Conservation (phyloP, 2,888 invertebrate species). For the Chirona hameri region DNA sequence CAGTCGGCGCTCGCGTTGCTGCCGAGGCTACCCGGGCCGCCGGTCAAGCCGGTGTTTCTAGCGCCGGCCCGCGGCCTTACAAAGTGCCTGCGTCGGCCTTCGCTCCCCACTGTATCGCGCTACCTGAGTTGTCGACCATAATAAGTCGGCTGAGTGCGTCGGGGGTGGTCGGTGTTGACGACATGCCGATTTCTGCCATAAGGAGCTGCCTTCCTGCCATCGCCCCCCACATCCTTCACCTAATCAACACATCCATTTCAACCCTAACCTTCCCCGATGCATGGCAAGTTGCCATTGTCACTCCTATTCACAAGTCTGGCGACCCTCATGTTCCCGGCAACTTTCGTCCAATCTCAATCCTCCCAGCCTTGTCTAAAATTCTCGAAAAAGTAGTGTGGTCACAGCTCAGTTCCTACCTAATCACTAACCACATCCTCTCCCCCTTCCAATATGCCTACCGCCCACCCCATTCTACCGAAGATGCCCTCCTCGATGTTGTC, state of each 20-base stretch:
- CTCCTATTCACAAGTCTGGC: constrained; percentile 2
- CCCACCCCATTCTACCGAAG: not conserved
- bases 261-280: not conserved
- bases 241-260: not conserved
- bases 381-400: not conserved
- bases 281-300: not conserved
- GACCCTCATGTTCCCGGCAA: not conserved
- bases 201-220: not conserved
- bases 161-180: no score
- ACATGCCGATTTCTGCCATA: not conserved
- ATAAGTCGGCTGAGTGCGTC: no score
- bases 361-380: not conserved
- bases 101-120: not conserved
- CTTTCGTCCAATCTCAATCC: not conserved
- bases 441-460: not conserved
- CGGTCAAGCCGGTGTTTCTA: not conserved
- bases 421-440: not conserved
- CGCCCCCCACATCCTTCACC: not conserved
- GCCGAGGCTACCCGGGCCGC: no score
- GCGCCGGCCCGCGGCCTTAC: not conserved
- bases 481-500: not conserved
- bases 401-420: not conserved
- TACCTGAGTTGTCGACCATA: not conserved
- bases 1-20: not conserved
- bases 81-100: not conserved